phyloP scores from a whole-genome alignment of 2,797 vertebrate species.

The Gorsachius magnificus region DNA sequence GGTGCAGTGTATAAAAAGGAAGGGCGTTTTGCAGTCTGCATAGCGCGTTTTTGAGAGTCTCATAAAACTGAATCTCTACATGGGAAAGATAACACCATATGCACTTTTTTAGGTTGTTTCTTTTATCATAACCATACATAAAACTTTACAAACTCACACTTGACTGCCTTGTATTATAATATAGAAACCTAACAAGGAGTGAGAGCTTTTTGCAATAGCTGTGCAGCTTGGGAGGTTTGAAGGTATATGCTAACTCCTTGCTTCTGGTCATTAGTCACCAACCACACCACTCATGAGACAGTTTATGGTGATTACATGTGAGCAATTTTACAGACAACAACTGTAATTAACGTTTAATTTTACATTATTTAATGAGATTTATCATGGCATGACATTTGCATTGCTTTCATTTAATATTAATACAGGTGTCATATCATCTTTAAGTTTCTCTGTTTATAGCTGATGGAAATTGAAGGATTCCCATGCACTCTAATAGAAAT shows the following conservation, averaged over 20 bases:
- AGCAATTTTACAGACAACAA: conserved; percentile 54
- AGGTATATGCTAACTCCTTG: conserved; percentile 33
- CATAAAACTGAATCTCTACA: background rate
- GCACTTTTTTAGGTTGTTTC: background rate
- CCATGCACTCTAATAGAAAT: background rate
- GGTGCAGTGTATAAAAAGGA: background rate
- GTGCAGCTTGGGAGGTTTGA: conserved; percentile 11
- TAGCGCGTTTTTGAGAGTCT: background rate
- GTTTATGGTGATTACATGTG: conserved; percentile 47
- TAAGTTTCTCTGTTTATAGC: background rate
- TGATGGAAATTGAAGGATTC: background rate
- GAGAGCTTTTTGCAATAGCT: conserved; percentile 28
- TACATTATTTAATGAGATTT: conserved; percentile 37
- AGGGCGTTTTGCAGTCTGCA: background rate
- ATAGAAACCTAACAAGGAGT: background rate
- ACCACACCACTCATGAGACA: conserved; percentile 53
- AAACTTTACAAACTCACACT: conserved; percentile 33
- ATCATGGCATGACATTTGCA: background rate
- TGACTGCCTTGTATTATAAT: background rate
- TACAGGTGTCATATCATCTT: background rate
- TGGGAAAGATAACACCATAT: background rate
- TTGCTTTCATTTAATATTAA: background rate
- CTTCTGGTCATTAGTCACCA: conserved; percentile 71
- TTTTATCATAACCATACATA: conserved; percentile 8
- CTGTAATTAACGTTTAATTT: conserved; percentile 43